Evolutionary conservation across 2,113 vertebrate genomes (phyloP).

Genomic region (Isurus oxyrinchus): DNA sequence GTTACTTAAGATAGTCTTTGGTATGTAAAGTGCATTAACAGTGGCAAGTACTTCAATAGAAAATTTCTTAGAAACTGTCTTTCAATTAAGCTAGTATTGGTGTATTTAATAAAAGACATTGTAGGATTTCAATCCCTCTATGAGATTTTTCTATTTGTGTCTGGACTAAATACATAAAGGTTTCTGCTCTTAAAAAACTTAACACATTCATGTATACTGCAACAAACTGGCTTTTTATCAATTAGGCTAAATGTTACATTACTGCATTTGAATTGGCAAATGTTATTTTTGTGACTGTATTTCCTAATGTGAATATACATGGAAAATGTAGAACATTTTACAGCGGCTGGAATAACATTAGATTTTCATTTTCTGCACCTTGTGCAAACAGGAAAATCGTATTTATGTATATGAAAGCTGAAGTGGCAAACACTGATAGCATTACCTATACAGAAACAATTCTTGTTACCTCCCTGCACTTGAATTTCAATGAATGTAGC

Average conservation of each 20-base stretch:
- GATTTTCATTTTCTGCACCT: background rate
- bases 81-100: background rate
- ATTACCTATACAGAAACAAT: constrained; percentile 24
- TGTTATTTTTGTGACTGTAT: background rate
- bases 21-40: background rate
- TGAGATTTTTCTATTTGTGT: background rate
- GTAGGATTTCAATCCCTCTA: background rate
- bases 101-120: background rate
- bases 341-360: background rate
- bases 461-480: constrained; percentile 17
- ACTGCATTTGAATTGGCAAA: background rate
- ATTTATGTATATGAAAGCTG: constrained; percentile 26
- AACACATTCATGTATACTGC: background rate
- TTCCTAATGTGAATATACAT: background rate
- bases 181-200: background rate
- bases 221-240: background rate
- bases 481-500: constrained; percentile 30
- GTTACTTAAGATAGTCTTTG: background rate
- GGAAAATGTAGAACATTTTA: background rate
- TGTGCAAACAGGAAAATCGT: constrained; percentile 12
- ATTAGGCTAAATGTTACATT: background rate
- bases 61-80: background rate
- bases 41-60: background rate
- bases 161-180: background rate
- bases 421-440: background rate